These are phyloP conservation scores for Teleogryllus oceanicus DNA, from an alignment of 2,888 invertebrate species.

Conservation along the genomic window DNA sequence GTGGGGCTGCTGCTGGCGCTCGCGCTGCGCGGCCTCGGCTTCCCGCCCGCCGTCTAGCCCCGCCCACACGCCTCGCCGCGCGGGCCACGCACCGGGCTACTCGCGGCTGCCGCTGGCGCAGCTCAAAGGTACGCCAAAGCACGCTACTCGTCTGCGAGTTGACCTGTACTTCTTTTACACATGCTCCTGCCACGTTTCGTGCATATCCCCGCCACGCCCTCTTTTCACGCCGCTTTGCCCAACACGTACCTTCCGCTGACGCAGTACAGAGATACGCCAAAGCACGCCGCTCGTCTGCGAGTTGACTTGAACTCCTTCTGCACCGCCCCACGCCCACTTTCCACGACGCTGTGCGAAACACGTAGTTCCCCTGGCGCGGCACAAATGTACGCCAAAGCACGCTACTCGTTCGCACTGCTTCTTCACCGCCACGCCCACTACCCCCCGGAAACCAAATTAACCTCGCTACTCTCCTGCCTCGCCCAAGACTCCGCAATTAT, in stretches of 20 bases:
- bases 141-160: background rate
- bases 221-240: background rate
- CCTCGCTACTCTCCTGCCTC: too few species aligned
- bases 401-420: background rate
- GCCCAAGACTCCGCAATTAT: background rate
- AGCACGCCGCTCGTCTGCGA: background rate
- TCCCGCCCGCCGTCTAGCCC: background rate
- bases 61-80: background rate
- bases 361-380: background rate
- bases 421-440: too few species aligned
- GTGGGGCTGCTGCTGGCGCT: background rate
- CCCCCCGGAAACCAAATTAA: too few species aligned
- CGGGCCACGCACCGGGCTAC: background rate
- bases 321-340: background rate
- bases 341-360: background rate
- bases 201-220: background rate
- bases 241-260: background rate
- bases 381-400: background rate
- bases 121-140: background rate
- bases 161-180: background rate
- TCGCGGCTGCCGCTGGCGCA: background rate
- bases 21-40: background rate
- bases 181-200: background rate
- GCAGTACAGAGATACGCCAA: background rate
- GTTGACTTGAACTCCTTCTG: background rate